Evolutionary conservation across 2,888 invertebrate genomes (phyloP), one percentile per base, ranked within the genome.

Genomic region (Drosophila yooni): DNA sequence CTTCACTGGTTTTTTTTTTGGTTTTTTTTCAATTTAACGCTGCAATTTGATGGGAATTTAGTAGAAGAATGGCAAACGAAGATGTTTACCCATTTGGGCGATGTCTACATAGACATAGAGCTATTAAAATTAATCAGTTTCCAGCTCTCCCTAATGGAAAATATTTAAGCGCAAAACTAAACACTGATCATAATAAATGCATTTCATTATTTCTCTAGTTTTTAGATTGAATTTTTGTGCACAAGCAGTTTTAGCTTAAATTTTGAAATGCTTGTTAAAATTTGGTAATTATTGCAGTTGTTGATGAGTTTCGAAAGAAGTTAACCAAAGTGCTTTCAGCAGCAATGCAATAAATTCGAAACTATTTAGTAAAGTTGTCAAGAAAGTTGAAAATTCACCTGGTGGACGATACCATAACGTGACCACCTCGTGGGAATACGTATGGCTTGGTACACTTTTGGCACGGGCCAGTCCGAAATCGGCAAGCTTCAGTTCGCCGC

Each of bases 351-450:
- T 18, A 18, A 18, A 18, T n/a, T 40, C 10, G 2, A 11, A n/a
- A 21, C n/a, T 6, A n/a, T 40, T 40, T 40, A 3, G 38, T 38
- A 21, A 21, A 21, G 1, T 21, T 21, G 21, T 27, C 27, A 29
- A 6, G 6, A 5, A 29, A 29, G 6, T 4, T 36, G 10, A 0
- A 5, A 50, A 76, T 84, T 93, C 81, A 95, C 95, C 95, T 69
- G 99, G 99, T 72, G 99, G 99, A 92, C 99, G 95, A 93, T 99
- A 99, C 99, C 99, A 99, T 77, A 99, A 94, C 76, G 99, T 99
- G 83, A 99, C 99, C 67, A 98, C 98, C 94, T 99, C 99, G 93
- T 99, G 98, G 18, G 98, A 98, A 94, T 99, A 99, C 54, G 99
- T 99, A 93, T 98, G 98, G 93, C 98, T 98, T 75, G 99, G 99